These are phyloP conservation scores for Peromyscus aztecus DNA, from an alignment of 2,797 vertebrate species.

Conservation along the genomic window DNA sequence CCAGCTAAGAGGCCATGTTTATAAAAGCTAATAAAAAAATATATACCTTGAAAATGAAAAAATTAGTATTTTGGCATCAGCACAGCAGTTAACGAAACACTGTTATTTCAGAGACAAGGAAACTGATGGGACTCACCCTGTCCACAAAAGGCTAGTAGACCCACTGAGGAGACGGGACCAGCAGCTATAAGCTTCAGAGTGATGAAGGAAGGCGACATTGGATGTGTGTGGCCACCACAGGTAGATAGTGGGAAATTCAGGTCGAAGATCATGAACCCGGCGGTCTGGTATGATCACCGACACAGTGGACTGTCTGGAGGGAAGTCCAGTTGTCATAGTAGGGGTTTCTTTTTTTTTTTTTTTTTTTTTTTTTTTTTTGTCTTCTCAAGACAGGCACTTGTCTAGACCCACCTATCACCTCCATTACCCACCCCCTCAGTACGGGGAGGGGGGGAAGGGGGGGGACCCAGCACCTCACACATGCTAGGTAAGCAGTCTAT, in stretches of 20 bases:
- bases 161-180: neutral
- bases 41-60: neutral
- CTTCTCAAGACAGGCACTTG: too few species aligned
- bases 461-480: too few species aligned
- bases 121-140: neutral
- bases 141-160: neutral
- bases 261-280: neutral
- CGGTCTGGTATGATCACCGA: neutral
- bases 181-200: neutral
- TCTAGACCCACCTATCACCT: neutral
- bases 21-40: neutral
- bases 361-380: neutral
- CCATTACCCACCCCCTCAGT: neutral
- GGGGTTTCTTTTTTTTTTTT: neutral
- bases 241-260: conserved; percentile 8
- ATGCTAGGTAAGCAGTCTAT: neutral
- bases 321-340: neutral
- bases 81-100: conserved; percentile 14
- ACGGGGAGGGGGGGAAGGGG: too few species aligned
- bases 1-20: neutral
- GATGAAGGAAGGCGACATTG: neutral
- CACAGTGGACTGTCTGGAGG: neutral
- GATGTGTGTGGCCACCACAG: neutral
- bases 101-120: conserved; percentile 21
- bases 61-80: neutral